Evolutionary conservation across 2,113 vertebrate genomes (phyloP).

Genomic region (Rhegmatorhina hoffmannsi): DNA sequence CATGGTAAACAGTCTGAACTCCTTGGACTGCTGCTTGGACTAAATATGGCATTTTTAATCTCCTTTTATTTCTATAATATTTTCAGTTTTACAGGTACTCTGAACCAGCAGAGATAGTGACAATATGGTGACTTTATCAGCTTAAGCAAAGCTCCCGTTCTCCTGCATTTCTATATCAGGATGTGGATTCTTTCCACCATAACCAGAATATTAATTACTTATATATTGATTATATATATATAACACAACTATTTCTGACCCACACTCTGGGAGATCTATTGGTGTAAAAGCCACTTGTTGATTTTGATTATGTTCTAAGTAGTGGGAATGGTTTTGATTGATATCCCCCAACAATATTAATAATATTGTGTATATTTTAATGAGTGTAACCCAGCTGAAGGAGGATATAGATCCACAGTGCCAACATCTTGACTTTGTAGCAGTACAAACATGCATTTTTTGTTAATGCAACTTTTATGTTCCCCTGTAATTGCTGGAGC

Average conservation of each 20-base stretch:
- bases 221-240: not conserved
- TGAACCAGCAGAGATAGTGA: not conserved
- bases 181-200: not conserved
- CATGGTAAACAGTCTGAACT: not conserved
- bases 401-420: slow-evolving; percentile 6
- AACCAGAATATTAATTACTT: slow-evolving; percentile 9
- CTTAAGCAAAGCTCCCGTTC: not conserved
- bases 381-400: slow-evolving; percentile 41
- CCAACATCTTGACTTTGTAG: not conserved
- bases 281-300: not conserved
- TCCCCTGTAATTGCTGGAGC: not conserved
- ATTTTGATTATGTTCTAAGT: not conserved
- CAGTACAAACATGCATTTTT: not conserved
- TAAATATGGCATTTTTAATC: not conserved
- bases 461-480: not conserved
- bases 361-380: not conserved
- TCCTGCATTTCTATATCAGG: not conserved
- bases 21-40: not conserved
- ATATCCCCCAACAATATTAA: not conserved
- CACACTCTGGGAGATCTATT: slow-evolving; percentile 16
- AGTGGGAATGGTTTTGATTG: slow-evolving; percentile 12
- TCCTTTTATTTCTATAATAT: not conserved
- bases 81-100: not conserved
- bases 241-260: not conserved
- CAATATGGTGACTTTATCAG: not conserved